These are phyloP conservation scores for Alligator sinensis DNA, from an alignment of 2,113 vertebrate genomes.

Conservation along the genomic window DNA sequence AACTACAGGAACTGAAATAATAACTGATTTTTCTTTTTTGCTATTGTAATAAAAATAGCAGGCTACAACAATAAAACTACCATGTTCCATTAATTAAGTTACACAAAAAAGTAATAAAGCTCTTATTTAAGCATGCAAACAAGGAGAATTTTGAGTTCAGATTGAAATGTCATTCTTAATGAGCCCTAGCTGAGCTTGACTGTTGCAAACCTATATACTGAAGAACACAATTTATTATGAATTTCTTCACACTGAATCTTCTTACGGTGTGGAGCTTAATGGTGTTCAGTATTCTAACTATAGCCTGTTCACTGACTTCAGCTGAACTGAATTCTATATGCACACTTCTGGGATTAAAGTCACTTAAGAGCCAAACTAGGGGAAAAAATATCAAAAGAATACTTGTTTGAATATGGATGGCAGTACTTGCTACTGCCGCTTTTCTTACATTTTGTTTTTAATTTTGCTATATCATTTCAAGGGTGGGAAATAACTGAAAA, in stretches of 20 bases:
- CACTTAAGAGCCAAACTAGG: background rate
- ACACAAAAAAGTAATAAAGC: background rate
- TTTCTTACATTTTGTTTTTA: background rate
- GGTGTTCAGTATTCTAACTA: background rate
- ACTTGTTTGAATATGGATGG: background rate
- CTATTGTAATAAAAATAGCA: slow-evolving; percentile 54
- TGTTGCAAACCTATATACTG: background rate
- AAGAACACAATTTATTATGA: background rate
- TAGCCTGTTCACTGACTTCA: background rate
- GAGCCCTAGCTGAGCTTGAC: rapidly evolving
- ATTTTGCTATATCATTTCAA: background rate
- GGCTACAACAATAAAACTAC: slow-evolving; percentile 11
- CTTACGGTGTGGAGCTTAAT: background rate
- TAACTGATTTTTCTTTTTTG: background rate
- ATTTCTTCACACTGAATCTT: background rate
- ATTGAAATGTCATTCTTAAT: background rate
- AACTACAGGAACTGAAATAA: slow-evolving; percentile 27
- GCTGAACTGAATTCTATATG: background rate
- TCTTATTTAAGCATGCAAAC: background rate
- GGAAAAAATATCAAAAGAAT: too few relatives aligned
- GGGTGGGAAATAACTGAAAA: background rate
- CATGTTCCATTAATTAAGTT: slow-evolving; percentile 7
- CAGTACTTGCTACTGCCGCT: background rate
- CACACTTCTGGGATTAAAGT: background rate
- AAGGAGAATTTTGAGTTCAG: background rate